Percentiles rank a stretch among this genome's conserved stretches.
Conservation (phyloP, 2,888 invertebrate genomes). For the Dolomedes plantarius region DNA sequence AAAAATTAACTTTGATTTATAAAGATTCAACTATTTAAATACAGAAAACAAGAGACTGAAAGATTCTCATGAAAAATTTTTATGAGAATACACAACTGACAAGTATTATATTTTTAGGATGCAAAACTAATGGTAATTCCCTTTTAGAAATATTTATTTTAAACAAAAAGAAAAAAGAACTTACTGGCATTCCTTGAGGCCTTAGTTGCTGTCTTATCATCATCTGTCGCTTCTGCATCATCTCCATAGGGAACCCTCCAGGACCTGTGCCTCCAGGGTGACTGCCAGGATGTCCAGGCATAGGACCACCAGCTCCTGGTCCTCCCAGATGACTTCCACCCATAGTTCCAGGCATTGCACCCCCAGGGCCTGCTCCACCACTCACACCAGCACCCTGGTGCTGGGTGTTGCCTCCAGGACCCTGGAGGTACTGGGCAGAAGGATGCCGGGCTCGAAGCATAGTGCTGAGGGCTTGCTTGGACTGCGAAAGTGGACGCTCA, state of each 20-base stretch:
- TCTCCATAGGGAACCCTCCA: slow-evolving; percentile 62
- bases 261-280: slow-evolving; percentile 53
- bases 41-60: too few relatives aligned
- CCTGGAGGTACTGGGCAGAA: slow-evolving; percentile 64
- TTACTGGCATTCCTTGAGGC: slow-evolving; percentile 70
- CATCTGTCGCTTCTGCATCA: slow-evolving; percentile 68
- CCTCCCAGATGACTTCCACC: slow-evolving; percentile 42
- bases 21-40: too few relatives aligned
- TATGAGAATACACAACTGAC: too few relatives aligned
- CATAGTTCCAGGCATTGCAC: slow-evolving; percentile 49
- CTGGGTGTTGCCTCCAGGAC: slow-evolving; percentile 48
- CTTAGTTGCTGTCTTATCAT: slow-evolving; percentile 42
- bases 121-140: too few relatives aligned
- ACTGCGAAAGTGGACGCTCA: slow-evolving; percentile 79
- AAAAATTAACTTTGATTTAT: too few relatives aligned
- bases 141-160: too few relatives aligned
- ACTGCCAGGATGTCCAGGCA: slow-evolving; percentile 56
- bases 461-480: slow-evolving; percentile 88
- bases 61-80: too few relatives aligned
- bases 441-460: slow-evolving; percentile 89
- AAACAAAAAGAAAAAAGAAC: too few relatives aligned
- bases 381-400: slow-evolving; percentile 38
- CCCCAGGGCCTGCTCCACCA: slow-evolving; percentile 30
- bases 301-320: slow-evolving; percentile 51
- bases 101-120: too few relatives aligned